phyloP scores from a whole-genome alignment of 2,888 invertebrate genomes.

The Monochamus alternatus region DNA sequence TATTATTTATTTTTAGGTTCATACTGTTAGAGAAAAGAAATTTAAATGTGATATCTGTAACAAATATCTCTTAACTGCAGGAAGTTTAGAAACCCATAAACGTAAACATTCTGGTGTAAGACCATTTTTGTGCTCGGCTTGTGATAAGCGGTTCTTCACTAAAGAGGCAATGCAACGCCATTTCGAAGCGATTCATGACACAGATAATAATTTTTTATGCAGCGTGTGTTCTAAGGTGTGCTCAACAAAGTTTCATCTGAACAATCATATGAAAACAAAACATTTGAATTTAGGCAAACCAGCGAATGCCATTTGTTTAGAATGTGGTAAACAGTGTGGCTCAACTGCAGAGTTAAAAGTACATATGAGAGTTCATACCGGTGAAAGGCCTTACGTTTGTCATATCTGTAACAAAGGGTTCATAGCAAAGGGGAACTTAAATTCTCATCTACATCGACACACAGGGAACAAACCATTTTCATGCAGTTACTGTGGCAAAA shows the following conservation, averaged over 20 bases:
- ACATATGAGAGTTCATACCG: constrained; percentile 56
- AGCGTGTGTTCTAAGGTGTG: constrained; percentile 57
- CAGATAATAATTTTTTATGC: constrained; percentile 56
- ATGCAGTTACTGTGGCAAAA: constrained; percentile 57
- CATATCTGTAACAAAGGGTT: constrained; percentile 58
- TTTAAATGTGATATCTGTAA: constrained; percentile 56
- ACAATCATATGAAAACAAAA: constrained; percentile 58
- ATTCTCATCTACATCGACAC: constrained; percentile 57
- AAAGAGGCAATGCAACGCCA: constrained; percentile 59
- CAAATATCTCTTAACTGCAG: constrained; percentile 52
- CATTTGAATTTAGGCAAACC: constrained; percentile 53
- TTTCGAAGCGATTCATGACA: constrained; percentile 56
- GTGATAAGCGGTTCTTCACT: constrained; percentile 55
- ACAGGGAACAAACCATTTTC: constrained; percentile 54
- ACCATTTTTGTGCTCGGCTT: constrained; percentile 62
- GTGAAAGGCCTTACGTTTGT: constrained; percentile 57
- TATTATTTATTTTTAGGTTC: constrained; percentile 49
- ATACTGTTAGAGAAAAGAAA: constrained; percentile 55
- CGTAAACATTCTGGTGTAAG: constrained; percentile 64
- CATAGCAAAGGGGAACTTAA: constrained; percentile 58
- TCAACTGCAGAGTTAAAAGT: constrained; percentile 57
- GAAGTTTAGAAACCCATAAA: constrained; percentile 62
- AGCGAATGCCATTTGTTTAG: constrained; percentile 53
- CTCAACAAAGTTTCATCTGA: constrained; percentile 57
- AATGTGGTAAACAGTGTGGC: constrained; percentile 57